phyloP scores from a whole-genome alignment of 2,113 vertebrate species.

The Syngnathus floridae region DNA sequence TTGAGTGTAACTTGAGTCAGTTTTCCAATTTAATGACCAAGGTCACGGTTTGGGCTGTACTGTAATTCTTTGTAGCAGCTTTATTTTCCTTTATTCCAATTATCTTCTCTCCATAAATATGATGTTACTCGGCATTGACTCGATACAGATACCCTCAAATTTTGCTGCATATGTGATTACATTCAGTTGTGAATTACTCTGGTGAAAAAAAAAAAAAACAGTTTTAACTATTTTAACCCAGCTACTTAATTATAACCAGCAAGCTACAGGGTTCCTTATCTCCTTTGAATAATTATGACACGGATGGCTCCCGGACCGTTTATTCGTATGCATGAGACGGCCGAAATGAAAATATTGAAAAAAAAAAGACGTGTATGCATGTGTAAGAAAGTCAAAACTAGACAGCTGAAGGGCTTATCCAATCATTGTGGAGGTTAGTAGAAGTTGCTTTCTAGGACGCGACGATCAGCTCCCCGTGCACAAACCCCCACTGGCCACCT shows the following conservation, averaged over 20 bases:
- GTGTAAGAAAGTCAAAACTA: constrained; percentile 2
- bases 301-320: neutral
- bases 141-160: neutral
- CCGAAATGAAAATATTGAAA: constrained; percentile 17
- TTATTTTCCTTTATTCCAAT: constrained; percentile 15
- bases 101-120: constrained; percentile 28
- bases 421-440: constrained; percentile 23
- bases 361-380: neutral
- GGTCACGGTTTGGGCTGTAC: constrained; percentile 23
- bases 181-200: neutral
- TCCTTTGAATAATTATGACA: neutral
- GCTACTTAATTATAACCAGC: neutral
- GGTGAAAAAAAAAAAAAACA: neutral
- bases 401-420: constrained; percentile 25
- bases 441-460: constrained; percentile 46
- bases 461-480: constrained; percentile 18
- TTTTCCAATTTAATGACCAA: constrained; percentile 47
- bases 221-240: neutral
- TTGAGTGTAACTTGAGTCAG: constrained; percentile 24
- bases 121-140: constrained; percentile 17
- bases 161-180: neutral
- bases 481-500: constrained; percentile 27
- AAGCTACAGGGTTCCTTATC: neutral
- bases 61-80: constrained; percentile 27
- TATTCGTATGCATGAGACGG: constrained; percentile 10